A percentile compares a stretch with the other conserved stretches of the same genome.
Evolutionary conservation across 2,888 invertebrate genomes (phyloP).

Genomic region (Parochlus steinenii): DNA sequence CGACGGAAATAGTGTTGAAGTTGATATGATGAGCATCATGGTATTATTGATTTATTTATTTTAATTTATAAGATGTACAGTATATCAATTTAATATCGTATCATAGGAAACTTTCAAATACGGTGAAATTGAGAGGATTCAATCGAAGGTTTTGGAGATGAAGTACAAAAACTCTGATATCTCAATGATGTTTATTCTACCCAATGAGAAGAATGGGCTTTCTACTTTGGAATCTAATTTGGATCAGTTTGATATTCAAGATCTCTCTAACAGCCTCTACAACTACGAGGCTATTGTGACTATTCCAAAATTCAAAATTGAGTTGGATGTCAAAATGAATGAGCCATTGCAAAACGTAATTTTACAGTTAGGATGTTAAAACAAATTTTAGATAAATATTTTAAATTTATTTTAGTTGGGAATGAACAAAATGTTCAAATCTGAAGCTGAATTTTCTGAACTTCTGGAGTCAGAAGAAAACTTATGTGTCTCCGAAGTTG

Average conservation of each 20-base stretch:
- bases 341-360: slow-evolving; percentile 46
- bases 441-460: slow-evolving; percentile 44
- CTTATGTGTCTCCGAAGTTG: slow-evolving; percentile 48
- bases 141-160: slow-evolving; percentile 48
- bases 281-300: slow-evolving; percentile 43
- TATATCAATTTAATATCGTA: slow-evolving; percentile 12
- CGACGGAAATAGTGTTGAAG: slow-evolving; percentile 35
- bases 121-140: slow-evolving; percentile 29
- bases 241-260: slow-evolving; percentile 34
- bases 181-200: slow-evolving; percentile 61
- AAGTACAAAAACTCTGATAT: slow-evolving; percentile 50
- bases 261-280: slow-evolving; percentile 32
- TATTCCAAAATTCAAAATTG: slow-evolving; percentile 68
- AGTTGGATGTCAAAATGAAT: slow-evolving; percentile 49
- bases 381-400: not conserved
- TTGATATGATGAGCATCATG: slow-evolving; percentile 56
- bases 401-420: slow-evolving; percentile 39
- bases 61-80: slow-evolving; percentile 21
- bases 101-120: slow-evolving; percentile 30
- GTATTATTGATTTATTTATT: no score
- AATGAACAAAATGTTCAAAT: slow-evolving; percentile 44
- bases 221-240: slow-evolving; percentile 42
- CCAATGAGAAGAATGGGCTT: slow-evolving; percentile 48
- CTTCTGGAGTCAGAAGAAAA: slow-evolving; percentile 34
- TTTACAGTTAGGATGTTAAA: slow-evolving; percentile 8